Conservation (phyloP, 2,113 vertebrate genomes). For the Sturnus vulgaris region DNA sequence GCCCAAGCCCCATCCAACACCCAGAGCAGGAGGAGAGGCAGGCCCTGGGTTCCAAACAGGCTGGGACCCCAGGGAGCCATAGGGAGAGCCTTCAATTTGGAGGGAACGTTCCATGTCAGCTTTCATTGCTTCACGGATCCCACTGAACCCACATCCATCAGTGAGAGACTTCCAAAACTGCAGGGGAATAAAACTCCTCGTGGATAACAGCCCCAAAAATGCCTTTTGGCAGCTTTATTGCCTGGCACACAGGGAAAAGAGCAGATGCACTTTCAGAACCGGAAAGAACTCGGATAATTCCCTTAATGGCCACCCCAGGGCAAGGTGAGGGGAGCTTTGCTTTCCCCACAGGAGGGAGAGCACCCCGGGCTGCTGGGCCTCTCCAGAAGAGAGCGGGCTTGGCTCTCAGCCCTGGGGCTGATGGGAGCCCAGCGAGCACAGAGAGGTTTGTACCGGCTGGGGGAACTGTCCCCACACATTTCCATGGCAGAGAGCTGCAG, state of each 20-base stretch:
- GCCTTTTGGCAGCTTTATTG: conserved; percentile 29
- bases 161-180: background rate
- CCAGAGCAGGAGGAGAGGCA: fast-evolving
- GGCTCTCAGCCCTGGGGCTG: background rate
- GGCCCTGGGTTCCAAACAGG: fast-evolving
- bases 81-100: background rate
- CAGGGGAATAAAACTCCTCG: conserved; percentile 4
- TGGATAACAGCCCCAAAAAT: background rate
- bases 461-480: fast-evolving
- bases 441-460: background rate
- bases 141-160: background rate
- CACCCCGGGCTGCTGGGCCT: background rate
- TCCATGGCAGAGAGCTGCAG: background rate
- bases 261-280: background rate
- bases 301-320: background rate
- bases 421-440: fast-evolving
- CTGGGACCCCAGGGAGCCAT: background rate
- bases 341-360: fast-evolving
- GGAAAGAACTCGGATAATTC: background rate
- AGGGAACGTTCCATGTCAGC: background rate
- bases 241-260: background rate
- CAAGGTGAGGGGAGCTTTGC: background rate
- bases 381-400: background rate
- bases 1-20: fast-evolving
- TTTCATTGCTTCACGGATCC: background rate